phyloP scores from a whole-genome alignment of 1,140 invertebrate species.

The Macrocentrus cingulum region DNA sequence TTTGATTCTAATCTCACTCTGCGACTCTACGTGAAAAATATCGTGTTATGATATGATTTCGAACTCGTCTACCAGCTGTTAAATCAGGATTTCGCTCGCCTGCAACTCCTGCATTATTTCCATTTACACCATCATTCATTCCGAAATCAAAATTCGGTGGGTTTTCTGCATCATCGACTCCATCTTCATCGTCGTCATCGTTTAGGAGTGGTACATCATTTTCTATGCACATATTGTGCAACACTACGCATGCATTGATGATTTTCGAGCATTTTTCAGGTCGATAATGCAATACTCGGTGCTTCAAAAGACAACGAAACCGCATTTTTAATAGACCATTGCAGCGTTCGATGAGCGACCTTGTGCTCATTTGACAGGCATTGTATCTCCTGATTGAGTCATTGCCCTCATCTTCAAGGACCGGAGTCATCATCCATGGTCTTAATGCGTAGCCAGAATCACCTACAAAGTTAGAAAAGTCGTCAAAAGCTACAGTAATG shows the following conservation, averaged over 20 bases:
- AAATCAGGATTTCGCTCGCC: too few species aligned
- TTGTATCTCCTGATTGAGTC: conserved; percentile 39
- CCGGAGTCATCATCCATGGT: conserved; percentile 48
- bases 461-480: conserved; percentile 28
- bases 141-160: conserved; percentile 13
- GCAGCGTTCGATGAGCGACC: conserved; percentile 44
- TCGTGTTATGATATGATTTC: too few species aligned
- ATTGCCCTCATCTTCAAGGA: conserved; percentile 27
- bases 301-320: conserved; percentile 46
- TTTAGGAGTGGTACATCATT: not conserved
- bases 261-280: conserved; percentile 46
- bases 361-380: conserved; percentile 26
- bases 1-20: too few species aligned
- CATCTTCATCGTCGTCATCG: not conserved
- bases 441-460: conserved; percentile 47
- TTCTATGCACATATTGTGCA: conserved; percentile 36
- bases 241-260: conserved; percentile 48
- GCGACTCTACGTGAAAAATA: too few species aligned
- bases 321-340: conserved; percentile 46
- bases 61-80: too few species aligned
- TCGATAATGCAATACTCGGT: conserved; percentile 44
- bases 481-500: too few species aligned
- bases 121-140: not conserved
- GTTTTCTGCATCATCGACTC: not conserved
- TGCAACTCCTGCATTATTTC: too few species aligned